Percentiles rank a stretch among this genome's conserved stretches.
Conservation (phyloP, 2,888 invertebrate species). For the Plemyria rubiginata region DNA sequence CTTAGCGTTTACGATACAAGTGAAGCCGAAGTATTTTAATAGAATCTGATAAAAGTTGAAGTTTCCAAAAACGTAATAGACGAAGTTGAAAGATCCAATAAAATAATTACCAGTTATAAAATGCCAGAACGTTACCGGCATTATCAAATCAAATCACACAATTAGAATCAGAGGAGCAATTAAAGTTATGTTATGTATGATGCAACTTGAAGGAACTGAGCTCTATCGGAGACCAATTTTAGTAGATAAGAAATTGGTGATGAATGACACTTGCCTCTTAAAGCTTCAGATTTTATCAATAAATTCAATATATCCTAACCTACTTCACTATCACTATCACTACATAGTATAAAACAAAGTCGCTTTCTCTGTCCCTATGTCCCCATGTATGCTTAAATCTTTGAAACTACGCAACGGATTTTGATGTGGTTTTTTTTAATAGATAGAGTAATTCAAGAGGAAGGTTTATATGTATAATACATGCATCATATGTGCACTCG, state of each 20-base stretch:
- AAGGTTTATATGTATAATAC: no score
- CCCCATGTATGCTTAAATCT: no score
- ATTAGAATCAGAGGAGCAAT: conserved; percentile 22
- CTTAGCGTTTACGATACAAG: no score
- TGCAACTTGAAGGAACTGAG: conserved; percentile 13
- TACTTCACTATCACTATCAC: no score
- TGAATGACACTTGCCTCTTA: not conserved
- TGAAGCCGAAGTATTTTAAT: no score
- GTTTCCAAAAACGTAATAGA: conserved; percentile 2
- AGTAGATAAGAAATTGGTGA: conserved; percentile 3
- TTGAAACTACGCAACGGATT: no score
- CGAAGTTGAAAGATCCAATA: conserved; percentile 33
- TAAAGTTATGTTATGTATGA: conserved; percentile 11
- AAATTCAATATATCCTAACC: not conserved
- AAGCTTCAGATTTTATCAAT: not conserved
- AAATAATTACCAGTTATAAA: conserved; percentile 31
- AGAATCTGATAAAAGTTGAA: no score
- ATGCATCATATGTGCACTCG: no score
- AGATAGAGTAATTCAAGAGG: no score
- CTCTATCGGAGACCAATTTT: conserved; percentile 9
- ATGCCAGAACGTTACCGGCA: conserved; percentile 27
- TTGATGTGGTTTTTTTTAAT: no score
- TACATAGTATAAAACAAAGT: no score
- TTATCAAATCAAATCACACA: conserved; percentile 30
- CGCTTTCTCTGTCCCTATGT: no score